Percentiles rank a stretch among this genome's conserved stretches.
Evolutionary conservation across 1,140 invertebrate species (phyloP).

Genomic region (Oryctes rhinoceros): DNA sequence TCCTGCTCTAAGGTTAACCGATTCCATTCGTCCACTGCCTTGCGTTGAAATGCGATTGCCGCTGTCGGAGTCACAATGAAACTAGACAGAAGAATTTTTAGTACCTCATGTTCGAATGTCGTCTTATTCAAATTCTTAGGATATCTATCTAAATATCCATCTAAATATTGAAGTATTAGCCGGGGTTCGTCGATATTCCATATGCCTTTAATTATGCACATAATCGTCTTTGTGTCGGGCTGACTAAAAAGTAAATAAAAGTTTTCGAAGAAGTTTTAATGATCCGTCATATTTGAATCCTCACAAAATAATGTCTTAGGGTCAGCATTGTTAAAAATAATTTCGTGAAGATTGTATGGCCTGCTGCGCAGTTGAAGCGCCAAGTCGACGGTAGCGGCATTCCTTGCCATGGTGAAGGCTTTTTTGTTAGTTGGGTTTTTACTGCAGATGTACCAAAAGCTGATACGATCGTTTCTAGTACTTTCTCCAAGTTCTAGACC

Average conservation of each 20-base stretch:
- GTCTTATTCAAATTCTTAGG: neutral
- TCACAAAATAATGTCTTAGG: too few relatives aligned
- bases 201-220: neutral
- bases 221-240: neutral
- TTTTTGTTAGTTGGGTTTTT: neutral
- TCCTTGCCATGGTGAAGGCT: too few relatives aligned
- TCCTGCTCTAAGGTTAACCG: neutral
- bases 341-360: too few relatives aligned
- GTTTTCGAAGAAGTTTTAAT: too few relatives aligned
- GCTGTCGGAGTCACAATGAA: neutral
- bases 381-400: too few relatives aligned
- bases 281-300: too few relatives aligned
- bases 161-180: neutral
- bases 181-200: neutral
- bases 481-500: neutral
- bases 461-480: neutral
- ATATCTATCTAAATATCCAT: neutral
- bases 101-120: neutral
- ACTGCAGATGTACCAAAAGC: neutral
- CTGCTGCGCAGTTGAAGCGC: too few relatives aligned
- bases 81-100: neutral
- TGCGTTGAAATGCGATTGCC: too few relatives aligned
- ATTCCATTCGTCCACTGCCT: neutral
- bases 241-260: neutral
- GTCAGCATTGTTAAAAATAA: too few relatives aligned